phyloP scores from a whole-genome alignment of 1,140 invertebrate genomes.

The Bicyclus anynana region DNA sequence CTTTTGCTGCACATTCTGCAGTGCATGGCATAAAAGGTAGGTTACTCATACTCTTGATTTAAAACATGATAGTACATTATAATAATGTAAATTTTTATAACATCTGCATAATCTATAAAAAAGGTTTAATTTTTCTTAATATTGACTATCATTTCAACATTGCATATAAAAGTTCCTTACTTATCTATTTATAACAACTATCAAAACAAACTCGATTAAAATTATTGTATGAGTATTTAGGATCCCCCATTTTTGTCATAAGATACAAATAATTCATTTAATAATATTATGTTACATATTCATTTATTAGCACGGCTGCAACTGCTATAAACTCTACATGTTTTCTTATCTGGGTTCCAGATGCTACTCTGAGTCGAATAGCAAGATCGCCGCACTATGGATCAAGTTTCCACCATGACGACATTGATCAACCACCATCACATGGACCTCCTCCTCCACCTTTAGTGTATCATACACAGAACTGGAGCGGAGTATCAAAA shows the following conservation, averaged over 20 bases:
- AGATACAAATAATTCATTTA: too few species aligned
- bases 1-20: conserved; percentile 14
- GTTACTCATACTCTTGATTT: neutral
- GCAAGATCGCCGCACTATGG: conserved; percentile 40
- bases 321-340: neutral
- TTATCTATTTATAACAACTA: too few species aligned
- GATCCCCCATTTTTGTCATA: too few species aligned
- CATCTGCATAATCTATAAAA: too few species aligned
- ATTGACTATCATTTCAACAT: too few species aligned
- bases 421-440: conserved; percentile 25
- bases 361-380: conserved; percentile 25
- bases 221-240: too few species aligned
- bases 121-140: too few species aligned
- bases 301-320: too few species aligned
- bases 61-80: neutral
- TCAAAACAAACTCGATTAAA: too few species aligned
- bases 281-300: neutral
- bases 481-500: conserved; percentile 52
- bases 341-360: conserved; percentile 25
- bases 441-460: conserved; percentile 35
- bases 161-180: too few species aligned
- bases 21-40: conserved; percentile 10
- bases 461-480: conserved; percentile 43
- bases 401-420: conserved; percentile 3
- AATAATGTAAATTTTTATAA: neutral